Evolutionary conservation across 2,888 invertebrate species (phyloP).

Genomic region (Agrochola lychnidis): DNA sequence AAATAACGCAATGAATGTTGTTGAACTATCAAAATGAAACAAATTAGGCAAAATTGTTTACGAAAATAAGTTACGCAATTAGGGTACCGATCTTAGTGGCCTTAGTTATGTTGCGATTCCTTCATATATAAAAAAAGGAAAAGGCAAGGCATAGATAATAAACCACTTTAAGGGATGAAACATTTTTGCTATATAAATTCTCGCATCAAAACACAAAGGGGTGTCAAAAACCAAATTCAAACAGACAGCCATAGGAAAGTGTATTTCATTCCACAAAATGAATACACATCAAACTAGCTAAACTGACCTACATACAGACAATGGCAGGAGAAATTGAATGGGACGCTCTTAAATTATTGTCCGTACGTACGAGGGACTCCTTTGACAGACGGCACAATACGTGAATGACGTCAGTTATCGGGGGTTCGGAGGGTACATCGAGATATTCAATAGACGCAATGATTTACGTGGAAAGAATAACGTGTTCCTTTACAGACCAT

Average conservation of each 20-base stretch:
- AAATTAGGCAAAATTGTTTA: too few relatives aligned
- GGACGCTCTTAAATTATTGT: constrained; percentile 78
- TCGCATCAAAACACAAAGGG: constrained; percentile 34
- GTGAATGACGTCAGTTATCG: constrained; percentile 75
- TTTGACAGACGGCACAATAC: constrained; percentile 73
- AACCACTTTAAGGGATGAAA: not conserved
- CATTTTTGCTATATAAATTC: not conserved
- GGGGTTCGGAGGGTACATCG: constrained; percentile 72
- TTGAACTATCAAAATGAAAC: too few relatives aligned
- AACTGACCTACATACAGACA: constrained; percentile 73
- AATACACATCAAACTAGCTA: constrained; percentile 70
- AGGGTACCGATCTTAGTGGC: too few relatives aligned
- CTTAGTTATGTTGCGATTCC: too few relatives aligned
- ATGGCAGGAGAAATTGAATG: constrained; percentile 74
- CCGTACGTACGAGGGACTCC: constrained; percentile 65
- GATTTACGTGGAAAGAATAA: constrained; percentile 68
- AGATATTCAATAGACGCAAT: constrained; percentile 69
- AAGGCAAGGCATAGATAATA: not conserved
- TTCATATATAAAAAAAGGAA: too few relatives aligned
- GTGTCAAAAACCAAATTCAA: constrained; percentile 52
- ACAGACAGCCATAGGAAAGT: constrained; percentile 37
- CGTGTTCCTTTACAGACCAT: constrained; percentile 4
- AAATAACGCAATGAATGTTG: too few relatives aligned
- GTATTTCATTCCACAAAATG: constrained; percentile 54
- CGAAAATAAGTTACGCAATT: too few relatives aligned